phyloP scores from a whole-genome alignment of 2,888 invertebrate genomes.

The Orchesella flavescens region DNA sequence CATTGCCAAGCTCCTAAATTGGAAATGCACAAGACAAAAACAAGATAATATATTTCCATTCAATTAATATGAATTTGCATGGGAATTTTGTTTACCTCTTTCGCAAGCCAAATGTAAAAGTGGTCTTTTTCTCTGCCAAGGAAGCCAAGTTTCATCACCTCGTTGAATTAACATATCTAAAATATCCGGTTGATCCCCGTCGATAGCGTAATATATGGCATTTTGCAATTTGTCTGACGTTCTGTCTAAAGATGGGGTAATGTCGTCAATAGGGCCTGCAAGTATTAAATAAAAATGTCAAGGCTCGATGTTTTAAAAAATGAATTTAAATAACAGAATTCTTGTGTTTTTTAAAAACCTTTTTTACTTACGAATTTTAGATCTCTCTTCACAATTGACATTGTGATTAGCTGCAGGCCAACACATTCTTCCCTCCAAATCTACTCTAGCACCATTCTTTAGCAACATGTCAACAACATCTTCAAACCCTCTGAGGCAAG shows the following conservation, averaged over 20 bases:
- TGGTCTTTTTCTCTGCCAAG: slow-evolving; percentile 74
- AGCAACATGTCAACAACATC: slow-evolving; percentile 69
- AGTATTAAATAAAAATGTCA: not conserved
- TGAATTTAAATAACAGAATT: not conserved
- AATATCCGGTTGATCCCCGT: slow-evolving; percentile 82
- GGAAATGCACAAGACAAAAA: not conserved
- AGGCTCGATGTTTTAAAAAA: not conserved
- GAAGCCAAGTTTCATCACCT: slow-evolving; percentile 81
- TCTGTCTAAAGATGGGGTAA: slow-evolving; percentile 71
- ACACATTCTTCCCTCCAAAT: slow-evolving; percentile 84
- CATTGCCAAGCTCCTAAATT: slow-evolving; percentile 80
- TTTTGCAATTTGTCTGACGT: slow-evolving; percentile 79
- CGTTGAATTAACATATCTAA: slow-evolving; percentile 81
- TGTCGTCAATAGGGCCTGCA: slow-evolving; percentile 44
- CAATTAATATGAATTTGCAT: not conserved
- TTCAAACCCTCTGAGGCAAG: slow-evolving; percentile 80
- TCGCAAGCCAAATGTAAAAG: slow-evolving; percentile 82
- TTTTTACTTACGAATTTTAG: slow-evolving; percentile 77
- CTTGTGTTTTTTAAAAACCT: not conserved
- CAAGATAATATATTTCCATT: not conserved
- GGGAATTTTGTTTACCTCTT: slow-evolving; percentile 74
- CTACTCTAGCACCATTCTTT: slow-evolving; percentile 76
- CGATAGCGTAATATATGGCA: slow-evolving; percentile 82
- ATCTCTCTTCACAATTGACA: slow-evolving; percentile 82
- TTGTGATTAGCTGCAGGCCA: slow-evolving; percentile 82